Conservation (phyloP, 2,797 vertebrate species). For the Sylvilagus floridanus region DNA sequence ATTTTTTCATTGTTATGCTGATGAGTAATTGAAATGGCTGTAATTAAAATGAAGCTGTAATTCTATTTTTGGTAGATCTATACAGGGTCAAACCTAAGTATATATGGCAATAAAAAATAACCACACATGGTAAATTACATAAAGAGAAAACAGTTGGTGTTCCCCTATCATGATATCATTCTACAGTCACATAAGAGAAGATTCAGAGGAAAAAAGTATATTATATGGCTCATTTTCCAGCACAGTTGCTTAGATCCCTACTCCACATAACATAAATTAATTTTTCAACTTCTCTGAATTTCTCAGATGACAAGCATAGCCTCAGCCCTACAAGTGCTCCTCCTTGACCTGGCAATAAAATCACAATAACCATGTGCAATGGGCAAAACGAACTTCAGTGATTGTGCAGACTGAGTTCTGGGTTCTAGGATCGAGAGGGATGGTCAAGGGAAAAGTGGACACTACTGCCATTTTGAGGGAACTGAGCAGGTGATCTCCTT, state of each 20-base stretch:
- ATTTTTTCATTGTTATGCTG: conserved; percentile 73
- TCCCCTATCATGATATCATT: not conserved
- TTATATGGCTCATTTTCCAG: not conserved
- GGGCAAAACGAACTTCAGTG: not conserved
- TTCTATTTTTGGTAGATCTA: conserved; percentile 68
- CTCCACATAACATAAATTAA: not conserved
- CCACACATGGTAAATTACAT: not conserved
- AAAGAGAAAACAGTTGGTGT: conserved; percentile 30
- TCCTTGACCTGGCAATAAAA: not conserved
- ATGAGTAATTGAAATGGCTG: conserved; percentile 65
- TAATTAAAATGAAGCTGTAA: conserved; percentile 68
- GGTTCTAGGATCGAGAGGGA: not conserved
- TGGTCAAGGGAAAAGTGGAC: not conserved
- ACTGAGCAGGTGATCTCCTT: not conserved
- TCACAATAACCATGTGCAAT: not conserved
- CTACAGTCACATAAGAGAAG: not conserved
- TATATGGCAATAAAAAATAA: conserved; percentile 40
- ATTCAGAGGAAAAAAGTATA: not conserved
- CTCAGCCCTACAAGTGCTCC: not conserved
- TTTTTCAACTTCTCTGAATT: conserved; percentile 45
- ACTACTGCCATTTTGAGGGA: not conserved
- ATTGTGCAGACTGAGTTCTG: not conserved
- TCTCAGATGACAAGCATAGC: not conserved
- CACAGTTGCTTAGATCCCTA: conserved; percentile 10
- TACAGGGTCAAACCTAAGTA: conserved; percentile 64